phyloP scores from a whole-genome alignment of 1,140 invertebrate species.

The Drosophila lacteicornis region DNA sequence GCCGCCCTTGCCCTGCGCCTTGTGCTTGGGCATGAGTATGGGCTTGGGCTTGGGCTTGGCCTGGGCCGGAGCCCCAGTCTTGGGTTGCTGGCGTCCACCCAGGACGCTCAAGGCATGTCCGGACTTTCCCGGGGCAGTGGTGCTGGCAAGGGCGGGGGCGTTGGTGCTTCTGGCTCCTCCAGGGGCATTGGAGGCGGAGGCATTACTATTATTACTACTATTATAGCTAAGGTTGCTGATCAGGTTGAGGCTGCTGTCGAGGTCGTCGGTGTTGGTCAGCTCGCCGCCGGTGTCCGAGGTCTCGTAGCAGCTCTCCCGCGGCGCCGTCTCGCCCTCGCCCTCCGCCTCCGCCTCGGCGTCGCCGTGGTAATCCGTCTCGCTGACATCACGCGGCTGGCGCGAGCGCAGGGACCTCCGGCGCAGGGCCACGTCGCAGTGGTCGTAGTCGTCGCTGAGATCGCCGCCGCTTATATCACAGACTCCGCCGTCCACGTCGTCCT shows the following conservation, averaged over 20 bases:
- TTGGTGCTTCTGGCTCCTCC: constrained; percentile 28
- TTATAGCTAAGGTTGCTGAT: constrained; percentile 84
- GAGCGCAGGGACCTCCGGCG: constrained; percentile 42
- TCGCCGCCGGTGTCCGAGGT: constrained; percentile 81
- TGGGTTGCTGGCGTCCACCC: constrained; percentile 46
- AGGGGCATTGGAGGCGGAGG: constrained; percentile 55
- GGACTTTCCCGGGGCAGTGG: constrained; percentile 34
- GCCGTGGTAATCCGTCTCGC: constrained; percentile 77
- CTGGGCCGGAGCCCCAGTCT: constrained; percentile 76
- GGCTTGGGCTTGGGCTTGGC: constrained; percentile 68
- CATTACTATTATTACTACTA: constrained; percentile 84
- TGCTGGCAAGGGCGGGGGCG: constrained; percentile 7
- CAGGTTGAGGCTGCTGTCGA: constrained; percentile 80
- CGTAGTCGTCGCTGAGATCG: constrained; percentile 79
- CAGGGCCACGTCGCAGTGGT: constrained; percentile 70
- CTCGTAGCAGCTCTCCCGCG: constrained; percentile 79
- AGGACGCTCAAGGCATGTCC: constrained; percentile 59
- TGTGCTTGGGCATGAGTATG: constrained; percentile 74
- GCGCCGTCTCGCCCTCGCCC: constrained; percentile 68
- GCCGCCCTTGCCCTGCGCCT: constrained; percentile 57
- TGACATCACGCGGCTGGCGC: constrained; percentile 60
- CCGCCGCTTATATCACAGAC: constrained; percentile 83
- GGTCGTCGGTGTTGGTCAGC: constrained; percentile 78
- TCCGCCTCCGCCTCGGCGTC: constrained; percentile 70
- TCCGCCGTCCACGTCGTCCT: constrained; percentile 74